Evolutionary conservation across 2,888 invertebrate genomes (phyloP).

Genomic region (Empis stercorea): DNA sequence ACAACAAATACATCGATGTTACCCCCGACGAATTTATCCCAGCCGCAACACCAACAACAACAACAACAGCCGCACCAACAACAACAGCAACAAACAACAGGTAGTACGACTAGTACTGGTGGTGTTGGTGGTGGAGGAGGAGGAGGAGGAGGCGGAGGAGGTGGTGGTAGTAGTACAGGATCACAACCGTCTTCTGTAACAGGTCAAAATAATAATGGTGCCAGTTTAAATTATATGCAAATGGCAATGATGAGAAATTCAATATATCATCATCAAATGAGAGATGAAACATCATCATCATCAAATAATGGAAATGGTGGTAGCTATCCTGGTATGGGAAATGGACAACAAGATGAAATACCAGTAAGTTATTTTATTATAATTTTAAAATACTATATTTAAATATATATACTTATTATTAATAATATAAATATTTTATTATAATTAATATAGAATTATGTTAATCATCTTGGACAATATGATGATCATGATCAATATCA

Average conservation of each 20-base stretch:
- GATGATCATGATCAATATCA: constrained; percentile 21
- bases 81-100: constrained; percentile 30
- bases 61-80: constrained; percentile 35
- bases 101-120: constrained; percentile 29
- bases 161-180: constrained; percentile 23
- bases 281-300: constrained; percentile 30
- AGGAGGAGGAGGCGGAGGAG: constrained; percentile 33
- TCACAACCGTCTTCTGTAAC: not conserved
- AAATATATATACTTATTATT: too few species aligned
- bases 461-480: constrained; percentile 15
- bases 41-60: constrained; percentile 34
- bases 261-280: constrained; percentile 28
- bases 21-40: constrained; percentile 22
- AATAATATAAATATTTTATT: too few species aligned
- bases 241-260: constrained; percentile 24
- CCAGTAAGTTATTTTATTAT: constrained; percentile 7
- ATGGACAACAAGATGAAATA: constrained; percentile 13
- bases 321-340: constrained; percentile 13
- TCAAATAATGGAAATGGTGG: constrained; percentile 16
- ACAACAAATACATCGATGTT: constrained; percentile 17
- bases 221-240: constrained; percentile 30
- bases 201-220: constrained; percentile 27
- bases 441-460: constrained; percentile 16
- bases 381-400: not conserved
- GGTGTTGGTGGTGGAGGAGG: constrained; percentile 23